phyloP scores from a whole-genome alignment of 2,113 vertebrate genomes.

The Nothobranchius kuhntae region DNA sequence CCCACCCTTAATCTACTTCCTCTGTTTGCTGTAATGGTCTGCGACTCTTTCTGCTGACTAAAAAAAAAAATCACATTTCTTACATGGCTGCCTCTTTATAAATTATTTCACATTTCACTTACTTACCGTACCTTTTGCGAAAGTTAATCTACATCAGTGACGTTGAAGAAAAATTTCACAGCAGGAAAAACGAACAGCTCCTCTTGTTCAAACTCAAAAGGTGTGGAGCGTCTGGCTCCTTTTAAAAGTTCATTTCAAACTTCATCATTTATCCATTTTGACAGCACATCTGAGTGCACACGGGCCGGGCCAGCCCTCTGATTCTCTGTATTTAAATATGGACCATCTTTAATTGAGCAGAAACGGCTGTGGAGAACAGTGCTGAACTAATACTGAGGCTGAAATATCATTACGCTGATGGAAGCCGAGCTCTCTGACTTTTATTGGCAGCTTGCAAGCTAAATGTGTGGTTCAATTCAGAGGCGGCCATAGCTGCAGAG shows the following conservation, averaged over 20 bases:
- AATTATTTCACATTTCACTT: constrained; percentile 78
- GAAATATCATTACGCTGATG: constrained; percentile 71
- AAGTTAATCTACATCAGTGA: constrained; percentile 75
- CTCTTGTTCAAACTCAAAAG: constrained; percentile 57
- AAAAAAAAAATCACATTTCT: constrained; percentile 68
- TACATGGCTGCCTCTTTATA: constrained; percentile 74
- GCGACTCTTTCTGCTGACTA: constrained; percentile 44
- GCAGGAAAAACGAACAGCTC: constrained; percentile 64
- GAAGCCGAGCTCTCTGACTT: constrained; percentile 59
- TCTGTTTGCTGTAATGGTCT: constrained; percentile 66
- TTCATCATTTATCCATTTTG: constrained; percentile 53
- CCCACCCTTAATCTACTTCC: constrained; percentile 59
- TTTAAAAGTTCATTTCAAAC: constrained; percentile 67
- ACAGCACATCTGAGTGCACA: constrained; percentile 68
- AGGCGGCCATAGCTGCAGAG: constrained; percentile 55
- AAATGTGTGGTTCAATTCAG: constrained; percentile 68
- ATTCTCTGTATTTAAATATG: constrained; percentile 67
- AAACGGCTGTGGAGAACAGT: constrained; percentile 68
- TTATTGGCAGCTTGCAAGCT: constrained; percentile 67
- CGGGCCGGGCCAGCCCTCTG: constrained; percentile 36
- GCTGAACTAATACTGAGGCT: constrained; percentile 68
- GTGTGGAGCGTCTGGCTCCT: constrained; percentile 52
- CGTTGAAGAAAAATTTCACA: constrained; percentile 60
- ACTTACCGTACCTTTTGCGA: constrained; percentile 69
- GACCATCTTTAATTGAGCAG: constrained; percentile 74